Evolutionary conservation across 2,888 invertebrate species (phyloP), one percentile per base, ranked within the genome.

Genomic region (Ormyrus nitidulus): DNA sequence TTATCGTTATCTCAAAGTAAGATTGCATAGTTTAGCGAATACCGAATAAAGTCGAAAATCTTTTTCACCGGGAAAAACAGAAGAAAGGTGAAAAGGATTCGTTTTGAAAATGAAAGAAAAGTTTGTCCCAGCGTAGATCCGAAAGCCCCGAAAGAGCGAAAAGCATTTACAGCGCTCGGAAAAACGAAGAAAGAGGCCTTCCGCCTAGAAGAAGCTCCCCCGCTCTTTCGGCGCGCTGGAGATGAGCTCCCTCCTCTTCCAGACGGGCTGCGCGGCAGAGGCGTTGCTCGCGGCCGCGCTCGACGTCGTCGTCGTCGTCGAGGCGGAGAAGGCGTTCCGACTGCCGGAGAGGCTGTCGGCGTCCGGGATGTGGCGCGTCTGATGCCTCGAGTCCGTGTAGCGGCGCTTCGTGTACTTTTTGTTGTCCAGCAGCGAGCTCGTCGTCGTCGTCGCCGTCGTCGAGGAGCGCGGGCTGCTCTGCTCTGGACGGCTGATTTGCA

Each of bases 191-290:
- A 74, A 44, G 34, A 34, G 34, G 34, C 34, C 34, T 4, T 4
- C 34, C 7, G 58, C 48, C 64, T 51, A 80, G 62, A 82, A 80
- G 74, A 80, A 82, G 13, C 75, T 75, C 34, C 73, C 70, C 2
- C 88, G 87, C 75, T 91, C 88, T 83, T 92, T 92, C 1, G 91
- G 94, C 81, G 95, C 95, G 91, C 96, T 96, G 62, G 96, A 95
- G 86, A 96, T 96, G 78, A 96, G 91, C 90, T 96, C 96, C 81
- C 95, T 93, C 82, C 96, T 92, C 91, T 96, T 96, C 93, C 96
- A 96, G 34, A 95, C 93, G 73, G 93, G 93, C 81, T 92, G 91
- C 62, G 88, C 83, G 1, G 85, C 84, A 0, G 85, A 44, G 8
- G 54, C 10, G 46, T 34, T 51, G 48, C n/a, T 13, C 6, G 46